Evolutionary conservation across 2,113 vertebrate species (phyloP), one percentile per base, ranked within the genome.

Genomic region (Calyptomena viridis): DNA sequence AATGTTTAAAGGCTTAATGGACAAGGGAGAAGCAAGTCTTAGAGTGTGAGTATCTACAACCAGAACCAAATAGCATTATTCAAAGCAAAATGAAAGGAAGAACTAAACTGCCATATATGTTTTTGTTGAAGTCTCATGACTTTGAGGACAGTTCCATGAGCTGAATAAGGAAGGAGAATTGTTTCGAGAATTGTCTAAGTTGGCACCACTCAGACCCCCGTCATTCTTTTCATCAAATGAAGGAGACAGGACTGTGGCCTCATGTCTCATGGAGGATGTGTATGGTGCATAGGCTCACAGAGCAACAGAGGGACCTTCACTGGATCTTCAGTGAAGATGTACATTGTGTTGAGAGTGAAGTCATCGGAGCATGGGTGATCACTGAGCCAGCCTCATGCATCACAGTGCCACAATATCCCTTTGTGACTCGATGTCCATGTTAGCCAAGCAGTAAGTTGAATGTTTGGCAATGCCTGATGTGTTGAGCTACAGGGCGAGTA

Each of bases 291-390:
- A 6, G 18, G 27, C 35, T 90, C 0, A 0, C 49, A 69, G 58
- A 24, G 35, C 63, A 68, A 40, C 0, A 4, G 22, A 58, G 33
- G 24, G 12, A 46, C 35, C 39, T 83, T 59, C 1, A 2, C 47
- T 67, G 66, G 47, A 47, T 0, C 56, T 79, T 33, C 52, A 18
- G 23, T 11, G 52, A 62, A 58, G 40, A 73, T 14, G 14, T 22
- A 42, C 3, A 2, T 73, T 80, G 11, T 8, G 31, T 44, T 80
- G 37, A 72, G 11, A 24, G 30, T 86, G 55, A 84, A 64, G 50
- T 47, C 42, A 68, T 12, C 30, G 19, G 23, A 85, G 66, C 18
- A 40, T 0, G 0, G 5, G 13, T 39, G 21, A 64, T 56, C 1
- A 0, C 18, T 59, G 40, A 44, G 58, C 55, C 75, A 56, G 87